Evolutionary conservation across 1,140 invertebrate species (phyloP), one percentile per base, ranked within the genome.

Genomic region (Pseudomyrmex sp.): DNA sequence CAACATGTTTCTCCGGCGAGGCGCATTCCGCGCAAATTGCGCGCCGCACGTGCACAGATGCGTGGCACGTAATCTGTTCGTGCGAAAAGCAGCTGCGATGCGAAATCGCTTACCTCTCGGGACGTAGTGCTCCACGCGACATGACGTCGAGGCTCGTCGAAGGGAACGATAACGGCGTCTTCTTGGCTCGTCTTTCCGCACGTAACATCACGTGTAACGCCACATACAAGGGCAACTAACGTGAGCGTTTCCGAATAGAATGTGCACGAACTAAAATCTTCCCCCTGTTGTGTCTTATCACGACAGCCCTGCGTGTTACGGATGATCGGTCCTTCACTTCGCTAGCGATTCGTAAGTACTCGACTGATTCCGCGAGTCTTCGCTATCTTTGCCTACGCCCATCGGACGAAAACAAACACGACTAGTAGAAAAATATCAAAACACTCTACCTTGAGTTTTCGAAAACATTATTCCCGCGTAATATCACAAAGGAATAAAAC

Each of bases 11-110:
- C 63, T 79, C 20, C 23, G 18, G 20, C 26, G 7, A 18, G 35
- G 50, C 46, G 46, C 73, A 68, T 77, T 68, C 63, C 52, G 10
- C 35, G 15, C 10, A 79, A 70, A 79, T 79, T 70, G 59, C 65
- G 65, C 13, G 65, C 13, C 15, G 26, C 26, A 63, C 26, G 23
- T 48, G 44, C 20, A 35, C 35, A 52, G 46, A n/a, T 26, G 73
- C 59, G 50, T 26, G 13, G 46, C 26, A 59, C 15, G 56, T 73
- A 73, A 76, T 79, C 76, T 26, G 10, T 4, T 54, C 7, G 48
- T 23, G 44, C 54, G 20, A 59, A 58, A 58, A 35, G 20, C 35
- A 66, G 52, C 44, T 58, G 52, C 20, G 59, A 70, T 26, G n/a
- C 66, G 13, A 26, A 54, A 70, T 68, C 52, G 23, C 50, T 46